phyloP scores from a whole-genome alignment of 2,888 invertebrate genomes.

The Bhutanitis thaidina region DNA sequence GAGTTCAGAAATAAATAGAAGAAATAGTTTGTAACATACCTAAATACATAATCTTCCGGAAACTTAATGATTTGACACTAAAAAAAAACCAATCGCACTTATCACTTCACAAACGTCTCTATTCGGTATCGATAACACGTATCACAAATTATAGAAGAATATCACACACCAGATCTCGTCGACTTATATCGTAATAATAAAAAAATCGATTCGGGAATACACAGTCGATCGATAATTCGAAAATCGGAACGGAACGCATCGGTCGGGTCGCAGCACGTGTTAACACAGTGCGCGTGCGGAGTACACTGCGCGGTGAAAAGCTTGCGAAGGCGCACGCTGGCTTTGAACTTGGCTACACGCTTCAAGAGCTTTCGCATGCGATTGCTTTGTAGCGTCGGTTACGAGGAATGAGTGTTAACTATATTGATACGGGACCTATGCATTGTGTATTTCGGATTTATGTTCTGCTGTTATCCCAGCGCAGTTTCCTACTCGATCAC shows the following conservation, averaged over 20 bases:
- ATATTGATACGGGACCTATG: conserved; percentile 6
- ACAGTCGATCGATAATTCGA: conserved; percentile 16
- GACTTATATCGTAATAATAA: too few species aligned
- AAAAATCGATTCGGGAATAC: too few species aligned
- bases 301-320: conserved; percentile 52
- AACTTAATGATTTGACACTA: background rate
- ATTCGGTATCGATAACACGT: background rate
- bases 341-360: conserved; percentile 71
- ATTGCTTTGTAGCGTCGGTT: conserved; percentile 30
- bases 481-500: background rate
- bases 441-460: conserved; percentile 10
- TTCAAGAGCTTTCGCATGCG: conserved; percentile 58
- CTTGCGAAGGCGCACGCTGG: conserved; percentile 31
- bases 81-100: conserved; percentile 4
- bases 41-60: conserved; percentile 10
- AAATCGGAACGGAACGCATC: conserved; percentile 37
- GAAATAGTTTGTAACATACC: conserved; percentile 5
- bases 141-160: conserved; percentile 1
- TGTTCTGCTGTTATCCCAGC: background rate
- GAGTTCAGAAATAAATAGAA: too few species aligned
- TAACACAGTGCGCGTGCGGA: conserved; percentile 60
- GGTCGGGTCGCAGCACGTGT: conserved; percentile 52
- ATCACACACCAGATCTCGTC: background rate
- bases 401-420: conserved; percentile 24
- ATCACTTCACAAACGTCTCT: background rate